Base-by-base conservation (phyloP, 2,888 invertebrate species). In the Liposcelis brunnea region DNA sequence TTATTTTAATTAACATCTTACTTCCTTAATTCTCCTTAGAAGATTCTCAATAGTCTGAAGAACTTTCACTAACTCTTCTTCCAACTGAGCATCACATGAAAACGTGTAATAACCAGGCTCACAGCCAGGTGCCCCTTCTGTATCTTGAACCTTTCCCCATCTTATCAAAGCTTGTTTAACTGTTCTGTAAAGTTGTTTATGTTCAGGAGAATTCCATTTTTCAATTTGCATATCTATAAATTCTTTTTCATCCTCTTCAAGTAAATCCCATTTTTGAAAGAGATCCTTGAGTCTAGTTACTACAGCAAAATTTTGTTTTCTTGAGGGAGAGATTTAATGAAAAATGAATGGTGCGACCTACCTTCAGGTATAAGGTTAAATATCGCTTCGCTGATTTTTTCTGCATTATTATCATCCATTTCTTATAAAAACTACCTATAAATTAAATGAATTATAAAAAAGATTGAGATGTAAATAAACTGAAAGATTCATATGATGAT, bases 131-230 rank as follows among this genome's bases (percentile, higher is more conserved):
- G 38, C 38, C 16, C 38, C 38, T 19, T 38, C 38, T 3, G 38
- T 38, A 15, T 38, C 38, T 16, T 38, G 38, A 38, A 38, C 19
- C 11, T 38, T 18, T 38, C 19, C 38, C 38, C 38, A 38, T 16
- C 16, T 38, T 4, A 11, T 16, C 11, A 38, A 19, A 38, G 38
- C 38, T 38, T 38, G 18, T 38, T 19, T 16, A 14, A 38, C 38
- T 15, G 38, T 16, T 18, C 16, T 16, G 10, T 15, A 38, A 11
- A 38, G 38, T n/a, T 18, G 38, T 18, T 19, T 14, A 12, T 19
- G 16, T 5, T 11, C 19, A 12, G 18, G 16, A 16, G 38, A 38
- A 18, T 12, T 2, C 12, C 38, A 38, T 14, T 4, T 15, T 16
- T 38, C 18, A 11, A 19, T 15, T 4, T 11, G 3, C 16, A 19